Conservation (phyloP, 2,113 vertebrate genomes). For the Oreochromis aureus region DNA sequence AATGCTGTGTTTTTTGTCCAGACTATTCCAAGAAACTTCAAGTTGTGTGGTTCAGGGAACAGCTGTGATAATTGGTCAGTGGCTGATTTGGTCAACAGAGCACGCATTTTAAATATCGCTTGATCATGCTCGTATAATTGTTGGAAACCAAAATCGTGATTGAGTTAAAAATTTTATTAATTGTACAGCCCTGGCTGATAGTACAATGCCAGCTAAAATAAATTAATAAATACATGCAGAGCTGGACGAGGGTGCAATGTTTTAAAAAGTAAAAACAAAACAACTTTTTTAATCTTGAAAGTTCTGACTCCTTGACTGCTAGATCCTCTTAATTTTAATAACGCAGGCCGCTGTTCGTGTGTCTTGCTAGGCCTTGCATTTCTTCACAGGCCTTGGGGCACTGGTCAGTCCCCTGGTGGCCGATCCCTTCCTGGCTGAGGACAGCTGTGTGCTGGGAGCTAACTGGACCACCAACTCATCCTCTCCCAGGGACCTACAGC, state of each 20-base stretch:
- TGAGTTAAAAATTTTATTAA: neutral
- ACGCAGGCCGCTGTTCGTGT: neutral
- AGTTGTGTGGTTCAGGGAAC: neutral
- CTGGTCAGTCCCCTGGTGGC: conserved; percentile 91
- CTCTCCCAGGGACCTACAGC: conserved; percentile 57
- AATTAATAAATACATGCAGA: rapidly evolving
- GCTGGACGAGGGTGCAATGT: neutral
- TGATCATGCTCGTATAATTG: neutral
- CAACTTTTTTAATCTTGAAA: neutral
- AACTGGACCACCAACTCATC: conserved; percentile 77
- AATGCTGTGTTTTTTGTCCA: neutral
- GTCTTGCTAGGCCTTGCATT: conserved; percentile 82
- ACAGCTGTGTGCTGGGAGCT: conserved; percentile 74
- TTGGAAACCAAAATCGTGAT: neutral
- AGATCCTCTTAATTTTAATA: neutral
- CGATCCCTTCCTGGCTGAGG: conserved; percentile 91
- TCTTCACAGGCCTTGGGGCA: conserved; percentile 90
- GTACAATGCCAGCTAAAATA: neutral
- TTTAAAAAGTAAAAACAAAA: neutral
- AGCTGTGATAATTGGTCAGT: neutral
- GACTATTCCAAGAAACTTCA: neutral
- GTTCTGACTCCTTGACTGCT: neutral
- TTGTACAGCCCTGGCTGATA: neutral
- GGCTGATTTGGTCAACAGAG: neutral
- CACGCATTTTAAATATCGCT: neutral